Evolutionary conservation across 2,797 vertebrate species (phyloP).

Genomic region (Coranthus polyacanthus): DNA sequence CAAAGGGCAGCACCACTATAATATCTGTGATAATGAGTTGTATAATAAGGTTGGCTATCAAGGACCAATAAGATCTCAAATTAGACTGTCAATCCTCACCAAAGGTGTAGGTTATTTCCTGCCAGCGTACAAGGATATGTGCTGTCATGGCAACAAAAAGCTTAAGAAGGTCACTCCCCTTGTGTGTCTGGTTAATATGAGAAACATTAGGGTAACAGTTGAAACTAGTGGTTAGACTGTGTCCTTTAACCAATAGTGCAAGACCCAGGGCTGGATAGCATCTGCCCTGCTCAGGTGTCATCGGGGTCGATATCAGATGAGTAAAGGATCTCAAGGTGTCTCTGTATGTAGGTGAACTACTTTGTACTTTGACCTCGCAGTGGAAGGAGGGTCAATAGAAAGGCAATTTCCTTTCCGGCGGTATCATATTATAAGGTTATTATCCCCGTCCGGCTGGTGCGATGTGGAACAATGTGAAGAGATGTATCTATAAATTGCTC

Average conservation of each 20-base stretch:
- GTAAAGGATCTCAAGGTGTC: neutral
- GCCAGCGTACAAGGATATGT: conserved; percentile 22
- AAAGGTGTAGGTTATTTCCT: conserved; percentile 5
- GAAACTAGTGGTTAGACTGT: conserved; percentile 19
- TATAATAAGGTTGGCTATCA: conserved; percentile 63
- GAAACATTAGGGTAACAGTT: conserved; percentile 28
- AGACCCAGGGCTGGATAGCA: conserved; percentile 11
- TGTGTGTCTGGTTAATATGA: conserved; percentile 24
- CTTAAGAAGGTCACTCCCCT: conserved; percentile 40
- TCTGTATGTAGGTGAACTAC: conserved; percentile 7
- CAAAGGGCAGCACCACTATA: conserved; percentile 38
- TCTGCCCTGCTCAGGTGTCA: conserved; percentile 30
- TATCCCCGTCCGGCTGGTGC: no score
- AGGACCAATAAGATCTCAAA: conserved; percentile 31
- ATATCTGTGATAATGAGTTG: conserved; percentile 59
- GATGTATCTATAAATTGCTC: no score
- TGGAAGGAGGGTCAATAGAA: neutral
- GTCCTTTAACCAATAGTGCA: conserved; percentile 49
- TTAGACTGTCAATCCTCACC: conserved; percentile 8
- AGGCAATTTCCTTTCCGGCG: no score
- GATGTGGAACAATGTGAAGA: no score
- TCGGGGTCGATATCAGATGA: conserved; percentile 12
- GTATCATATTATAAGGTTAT: no score
- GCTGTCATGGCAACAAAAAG: conserved; percentile 36
- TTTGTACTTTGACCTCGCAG: conserved; percentile 2